These are phyloP conservation scores for Drosophila flavopinicola DNA, from an alignment of 2,888 invertebrate genomes.

Conservation along the genomic window DNA sequence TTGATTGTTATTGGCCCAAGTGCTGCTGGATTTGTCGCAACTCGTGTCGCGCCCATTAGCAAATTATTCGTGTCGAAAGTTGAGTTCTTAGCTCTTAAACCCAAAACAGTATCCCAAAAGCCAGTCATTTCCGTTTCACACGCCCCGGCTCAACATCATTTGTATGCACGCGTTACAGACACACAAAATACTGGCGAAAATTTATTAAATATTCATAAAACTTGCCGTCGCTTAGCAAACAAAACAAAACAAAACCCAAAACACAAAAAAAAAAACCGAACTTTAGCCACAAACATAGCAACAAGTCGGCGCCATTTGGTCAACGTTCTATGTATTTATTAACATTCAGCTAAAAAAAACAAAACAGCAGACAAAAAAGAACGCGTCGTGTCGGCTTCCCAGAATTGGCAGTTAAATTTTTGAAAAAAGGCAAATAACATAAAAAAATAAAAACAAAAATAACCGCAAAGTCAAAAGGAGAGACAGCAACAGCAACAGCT, in stretches of 20 bases:
- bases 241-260: conserved; percentile 16
- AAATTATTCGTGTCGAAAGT: conserved; percentile 41
- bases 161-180: conserved; percentile 42
- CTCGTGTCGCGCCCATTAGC: conserved; percentile 17
- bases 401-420: conserved; percentile 79
- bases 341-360: conserved; percentile 55
- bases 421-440: conserved; percentile 36
- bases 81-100: conserved; percentile 27
- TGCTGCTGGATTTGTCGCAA: not conserved
- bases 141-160: conserved; percentile 37
- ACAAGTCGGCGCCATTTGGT: conserved; percentile 70
- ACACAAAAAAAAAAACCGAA: conserved; percentile 16
- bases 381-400: conserved; percentile 55
- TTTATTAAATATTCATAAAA: conserved; percentile 71
- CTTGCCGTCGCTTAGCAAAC: conserved; percentile 32
- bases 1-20: conserved; percentile 7
- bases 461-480: conserved; percentile 39
- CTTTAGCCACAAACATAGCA: conserved; percentile 60
- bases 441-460: conserved; percentile 22
- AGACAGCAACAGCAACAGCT: conserved; percentile 42
- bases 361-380: conserved; percentile 9
- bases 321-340: conserved; percentile 59
- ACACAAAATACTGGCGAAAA: conserved; percentile 47
- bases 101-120: conserved; percentile 11
- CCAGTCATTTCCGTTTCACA: conserved; percentile 64